These are phyloP conservation scores for Ladona fulva DNA, from an alignment of 1,140 invertebrate genomes.

Conservation along the genomic window DNA sequence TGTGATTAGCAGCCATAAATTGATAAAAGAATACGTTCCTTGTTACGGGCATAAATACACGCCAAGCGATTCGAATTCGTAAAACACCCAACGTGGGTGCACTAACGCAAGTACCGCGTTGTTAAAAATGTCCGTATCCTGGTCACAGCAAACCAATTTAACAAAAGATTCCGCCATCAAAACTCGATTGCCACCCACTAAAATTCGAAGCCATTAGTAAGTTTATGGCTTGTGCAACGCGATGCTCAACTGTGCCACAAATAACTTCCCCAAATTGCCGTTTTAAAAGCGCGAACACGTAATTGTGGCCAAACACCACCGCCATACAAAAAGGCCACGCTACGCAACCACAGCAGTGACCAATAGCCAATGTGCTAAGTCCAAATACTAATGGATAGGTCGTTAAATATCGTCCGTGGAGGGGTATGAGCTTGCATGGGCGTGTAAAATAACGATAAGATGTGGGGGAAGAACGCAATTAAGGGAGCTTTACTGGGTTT, in stretches of 20 bases:
- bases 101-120: too few relatives aligned
- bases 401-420: not conserved
- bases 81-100: too few relatives aligned
- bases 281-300: constrained; percentile 5
- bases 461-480: not conserved
- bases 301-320: not conserved
- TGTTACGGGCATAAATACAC: too few relatives aligned
- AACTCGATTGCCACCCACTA: not conserved
- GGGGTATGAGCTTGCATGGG: not conserved
- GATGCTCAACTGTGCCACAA: not conserved
- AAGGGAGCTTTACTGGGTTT: not conserved
- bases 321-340: not conserved
- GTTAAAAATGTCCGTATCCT: too few relatives aligned
- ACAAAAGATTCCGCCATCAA: not conserved
- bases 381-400: not conserved
- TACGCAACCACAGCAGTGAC: not conserved
- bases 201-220: not conserved
- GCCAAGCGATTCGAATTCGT: too few relatives aligned
- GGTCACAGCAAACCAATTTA: not conserved
- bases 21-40: too few relatives aligned
- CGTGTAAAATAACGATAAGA: not conserved
- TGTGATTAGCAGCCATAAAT: too few relatives aligned
- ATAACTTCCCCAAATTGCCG: not conserved
- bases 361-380: not conserved
- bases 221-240: not conserved